Conservation (phyloP, 1,140 invertebrate genomes). For the Platorchestia sp. region DNA sequence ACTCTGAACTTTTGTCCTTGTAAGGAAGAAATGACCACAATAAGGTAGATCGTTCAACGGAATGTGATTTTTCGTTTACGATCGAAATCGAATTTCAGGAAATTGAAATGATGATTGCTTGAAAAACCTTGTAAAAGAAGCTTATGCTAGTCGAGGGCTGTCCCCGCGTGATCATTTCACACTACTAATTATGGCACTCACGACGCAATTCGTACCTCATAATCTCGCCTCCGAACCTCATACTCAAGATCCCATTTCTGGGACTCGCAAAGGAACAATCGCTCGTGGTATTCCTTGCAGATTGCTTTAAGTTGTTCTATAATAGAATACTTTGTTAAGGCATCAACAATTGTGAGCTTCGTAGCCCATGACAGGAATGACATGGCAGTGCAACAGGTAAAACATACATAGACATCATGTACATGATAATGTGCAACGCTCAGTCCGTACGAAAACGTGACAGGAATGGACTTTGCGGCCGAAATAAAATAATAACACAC, state of each 20-base stretch:
- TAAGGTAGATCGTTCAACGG: conserved; percentile 39
- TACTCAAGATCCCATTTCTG: conserved; percentile 99
- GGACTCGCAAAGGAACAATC: conserved; percentile 95
- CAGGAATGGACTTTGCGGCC: conserved; percentile 44
- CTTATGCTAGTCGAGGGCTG: conserved; percentile 41
- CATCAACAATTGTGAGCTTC: conserved; percentile 59
- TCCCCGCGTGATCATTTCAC: conserved; percentile 49
- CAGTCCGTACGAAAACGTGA: conserved; percentile 14
- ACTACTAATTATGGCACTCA: conserved; percentile 40
- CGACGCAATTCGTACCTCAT: conserved; percentile 82
- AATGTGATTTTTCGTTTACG: neutral
- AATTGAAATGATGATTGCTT: neutral
- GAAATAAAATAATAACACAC: conserved; percentile 54
- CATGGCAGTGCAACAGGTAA: conserved; percentile 68
- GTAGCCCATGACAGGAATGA: conserved; percentile 65
- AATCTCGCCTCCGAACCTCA: conserved; percentile 97
- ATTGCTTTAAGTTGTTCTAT: conserved; percentile 88
- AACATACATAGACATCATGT: conserved; percentile 65
- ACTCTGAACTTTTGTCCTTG: conserved; percentile 51
- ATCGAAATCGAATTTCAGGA: neutral
- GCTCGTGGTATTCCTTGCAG: conserved; percentile 94
- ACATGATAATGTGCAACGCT: neutral
- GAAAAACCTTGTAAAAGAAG: neutral
- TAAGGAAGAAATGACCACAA: conserved; percentile 53
- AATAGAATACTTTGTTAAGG: conserved; percentile 67